Percentiles rank a stretch among this genome's conserved stretches.
Conservation (phyloP, 2,888 invertebrate species). For the Mycalesis mineus region DNA sequence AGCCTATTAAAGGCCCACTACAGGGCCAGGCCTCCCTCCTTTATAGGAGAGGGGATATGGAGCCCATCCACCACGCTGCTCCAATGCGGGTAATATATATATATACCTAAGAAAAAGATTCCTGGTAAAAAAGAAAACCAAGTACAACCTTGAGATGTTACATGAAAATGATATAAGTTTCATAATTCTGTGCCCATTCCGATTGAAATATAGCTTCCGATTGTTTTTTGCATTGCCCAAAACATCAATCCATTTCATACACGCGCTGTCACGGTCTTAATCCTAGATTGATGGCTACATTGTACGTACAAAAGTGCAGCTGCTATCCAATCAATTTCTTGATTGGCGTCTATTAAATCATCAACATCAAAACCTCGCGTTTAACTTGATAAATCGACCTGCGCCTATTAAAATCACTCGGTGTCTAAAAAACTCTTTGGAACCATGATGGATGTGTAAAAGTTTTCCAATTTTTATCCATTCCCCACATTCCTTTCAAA, state of each 20-base stretch:
- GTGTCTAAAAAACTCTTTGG: conserved; percentile 34
- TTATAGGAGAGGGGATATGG: too few relatives aligned
- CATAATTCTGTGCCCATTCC: too few relatives aligned
- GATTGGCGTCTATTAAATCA: conserved; percentile 31
- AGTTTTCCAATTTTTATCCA: conserved; percentile 34
- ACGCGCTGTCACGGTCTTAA: conserved; percentile 19
- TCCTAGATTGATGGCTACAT: conserved; percentile 20
- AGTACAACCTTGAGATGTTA: too few relatives aligned
- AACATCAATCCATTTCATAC: conserved; percentile 8
- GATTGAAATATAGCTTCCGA: not conserved
- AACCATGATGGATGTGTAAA: conserved; percentile 37
- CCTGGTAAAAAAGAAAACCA: too few relatives aligned
- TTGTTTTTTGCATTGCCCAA: not conserved
- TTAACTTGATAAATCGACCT: conserved; percentile 29
- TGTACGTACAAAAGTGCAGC: conserved; percentile 20
- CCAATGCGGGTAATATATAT: too few relatives aligned
- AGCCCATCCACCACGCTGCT: too few relatives aligned
- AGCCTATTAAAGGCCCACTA: too few relatives aligned
- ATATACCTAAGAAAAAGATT: too few relatives aligned
- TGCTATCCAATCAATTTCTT: conserved; percentile 26
- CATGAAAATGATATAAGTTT: too few relatives aligned
- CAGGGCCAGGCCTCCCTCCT: too few relatives aligned
- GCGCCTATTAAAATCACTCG: conserved; percentile 36
- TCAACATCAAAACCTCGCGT: conserved; percentile 25
- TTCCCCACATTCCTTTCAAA: conserved; percentile 17